These are phyloP conservation scores for Olivierus martensii DNA, from an alignment of 1,140 invertebrate species.

Conservation along the genomic window DNA sequence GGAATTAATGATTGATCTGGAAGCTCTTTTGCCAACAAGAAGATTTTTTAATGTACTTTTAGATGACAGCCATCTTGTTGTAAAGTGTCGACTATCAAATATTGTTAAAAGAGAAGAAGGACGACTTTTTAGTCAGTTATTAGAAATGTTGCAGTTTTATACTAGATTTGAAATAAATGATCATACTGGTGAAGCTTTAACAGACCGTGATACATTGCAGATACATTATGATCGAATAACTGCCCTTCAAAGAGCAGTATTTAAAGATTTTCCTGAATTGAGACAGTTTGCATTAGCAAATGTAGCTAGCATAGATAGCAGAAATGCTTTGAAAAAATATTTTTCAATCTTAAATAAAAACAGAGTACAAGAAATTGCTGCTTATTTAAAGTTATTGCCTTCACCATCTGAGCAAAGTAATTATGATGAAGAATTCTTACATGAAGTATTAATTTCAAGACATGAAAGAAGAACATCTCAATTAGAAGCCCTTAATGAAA, in stretches of 20 bases:
- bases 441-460: constrained; percentile 67
- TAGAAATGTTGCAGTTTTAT: constrained; percentile 95
- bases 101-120: constrained; percentile 65
- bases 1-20: constrained; percentile 90
- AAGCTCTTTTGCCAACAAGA: constrained; percentile 84
- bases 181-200: constrained; percentile 83
- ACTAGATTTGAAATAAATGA: constrained; percentile 96
- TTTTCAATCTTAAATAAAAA: constrained; percentile 63
- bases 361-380: constrained; percentile 67
- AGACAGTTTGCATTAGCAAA: constrained; percentile 78
- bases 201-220: constrained; percentile 83
- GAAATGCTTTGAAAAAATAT: constrained; percentile 68
- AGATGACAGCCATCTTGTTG: constrained; percentile 88
- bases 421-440: constrained; percentile 60
- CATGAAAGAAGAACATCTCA: constrained; percentile 85
- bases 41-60: constrained; percentile 93
- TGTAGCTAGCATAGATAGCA: constrained; percentile 84
- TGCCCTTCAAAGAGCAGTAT: constrained; percentile 79
- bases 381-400: constrained; percentile 72
- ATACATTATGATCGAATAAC: constrained; percentile 84
- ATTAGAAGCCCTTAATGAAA: constrained; percentile 86
- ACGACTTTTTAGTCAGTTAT: constrained; percentile 74
- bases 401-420: constrained; percentile 48
- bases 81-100: constrained; percentile 67
- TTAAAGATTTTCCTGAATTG: constrained; percentile 78